Percentiles rank a stretch among this genome's conserved stretches.
phyloP scores from a whole-genome alignment of 2,113 vertebrate species.

The Nymphicus hollandicus region DNA sequence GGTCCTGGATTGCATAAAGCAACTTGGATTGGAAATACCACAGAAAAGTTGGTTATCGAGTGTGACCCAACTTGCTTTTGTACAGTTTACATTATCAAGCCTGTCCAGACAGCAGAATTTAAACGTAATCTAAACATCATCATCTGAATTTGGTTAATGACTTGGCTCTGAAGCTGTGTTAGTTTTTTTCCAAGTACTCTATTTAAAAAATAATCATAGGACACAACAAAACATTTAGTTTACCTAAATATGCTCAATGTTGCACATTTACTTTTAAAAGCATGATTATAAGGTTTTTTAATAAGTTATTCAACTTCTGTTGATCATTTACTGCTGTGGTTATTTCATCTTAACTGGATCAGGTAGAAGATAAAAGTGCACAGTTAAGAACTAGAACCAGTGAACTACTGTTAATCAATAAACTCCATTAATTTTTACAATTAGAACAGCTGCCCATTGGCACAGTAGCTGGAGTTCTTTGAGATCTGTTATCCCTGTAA shows the following conservation, averaged over 20 bases:
- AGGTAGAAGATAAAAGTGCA: neutral
- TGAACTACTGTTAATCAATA: neutral
- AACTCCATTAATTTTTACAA: neutral
- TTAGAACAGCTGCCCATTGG: neutral
- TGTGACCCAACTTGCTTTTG: neutral
- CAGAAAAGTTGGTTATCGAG: neutral
- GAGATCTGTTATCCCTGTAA: neutral
- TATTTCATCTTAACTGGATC: neutral
- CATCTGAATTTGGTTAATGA: constrained; percentile 28
- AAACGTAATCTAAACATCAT: constrained; percentile 14
- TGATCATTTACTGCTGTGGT: neutral
- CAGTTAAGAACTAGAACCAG: neutral
- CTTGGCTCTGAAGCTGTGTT: neutral
- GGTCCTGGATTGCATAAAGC: neutral
- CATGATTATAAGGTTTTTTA: neutral
- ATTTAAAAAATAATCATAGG: neutral
- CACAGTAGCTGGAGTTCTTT: neutral
- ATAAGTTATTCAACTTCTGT: neutral
- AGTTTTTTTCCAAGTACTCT: neutral
- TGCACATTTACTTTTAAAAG: neutral
- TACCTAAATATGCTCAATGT: neutral
- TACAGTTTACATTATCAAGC: constrained; percentile 7
- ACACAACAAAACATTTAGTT: neutral
- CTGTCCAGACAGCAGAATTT: neutral
- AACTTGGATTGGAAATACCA: neutral